phyloP scores from a whole-genome alignment of 2,888 invertebrate species.

The Atethmia centrago region DNA sequence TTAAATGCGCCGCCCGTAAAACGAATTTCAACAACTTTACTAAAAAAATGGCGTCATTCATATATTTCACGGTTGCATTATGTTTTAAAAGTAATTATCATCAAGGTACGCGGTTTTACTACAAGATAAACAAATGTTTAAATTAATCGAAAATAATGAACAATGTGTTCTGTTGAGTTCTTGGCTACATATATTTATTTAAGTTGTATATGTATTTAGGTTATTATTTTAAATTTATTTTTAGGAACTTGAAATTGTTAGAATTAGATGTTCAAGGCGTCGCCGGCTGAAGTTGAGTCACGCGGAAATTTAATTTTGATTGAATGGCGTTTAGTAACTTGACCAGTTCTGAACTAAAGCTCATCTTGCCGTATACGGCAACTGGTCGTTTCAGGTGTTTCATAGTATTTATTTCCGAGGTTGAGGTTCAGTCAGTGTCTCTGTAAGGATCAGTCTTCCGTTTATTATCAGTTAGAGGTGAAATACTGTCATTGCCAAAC shows the following conservation, averaged over 20 bases:
- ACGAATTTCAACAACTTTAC: constrained; percentile 87
- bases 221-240: constrained; percentile 23
- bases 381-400: background rate
- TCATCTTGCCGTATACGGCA: background rate
- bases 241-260: constrained; percentile 20
- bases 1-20: constrained; percentile 83
- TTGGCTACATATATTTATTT: constrained; percentile 1
- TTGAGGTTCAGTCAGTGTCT: background rate
- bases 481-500: background rate
- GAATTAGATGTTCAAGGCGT: constrained; percentile 43
- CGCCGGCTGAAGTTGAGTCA: constrained; percentile 22
- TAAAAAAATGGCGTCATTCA: constrained; percentile 90
- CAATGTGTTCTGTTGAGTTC: constrained; percentile 20
- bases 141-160: constrained; percentile 52
- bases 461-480: constrained; percentile 19
- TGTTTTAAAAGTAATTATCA: constrained; percentile 79
- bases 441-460: background rate
- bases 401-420: constrained; percentile 1
- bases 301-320: constrained; percentile 15
- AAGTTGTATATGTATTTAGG: constrained; percentile 22
- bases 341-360: background rate
- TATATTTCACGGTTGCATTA: constrained; percentile 85
- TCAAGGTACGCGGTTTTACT: constrained; percentile 64
- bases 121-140: constrained; percentile 54
- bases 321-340: constrained; percentile 6